A percentile compares a stretch with the other conserved stretches of the same genome.
These are phyloP conservation scores for Coluber constrictor DNA, from an alignment of 2,797 vertebrate species.

Conservation along the genomic window DNA sequence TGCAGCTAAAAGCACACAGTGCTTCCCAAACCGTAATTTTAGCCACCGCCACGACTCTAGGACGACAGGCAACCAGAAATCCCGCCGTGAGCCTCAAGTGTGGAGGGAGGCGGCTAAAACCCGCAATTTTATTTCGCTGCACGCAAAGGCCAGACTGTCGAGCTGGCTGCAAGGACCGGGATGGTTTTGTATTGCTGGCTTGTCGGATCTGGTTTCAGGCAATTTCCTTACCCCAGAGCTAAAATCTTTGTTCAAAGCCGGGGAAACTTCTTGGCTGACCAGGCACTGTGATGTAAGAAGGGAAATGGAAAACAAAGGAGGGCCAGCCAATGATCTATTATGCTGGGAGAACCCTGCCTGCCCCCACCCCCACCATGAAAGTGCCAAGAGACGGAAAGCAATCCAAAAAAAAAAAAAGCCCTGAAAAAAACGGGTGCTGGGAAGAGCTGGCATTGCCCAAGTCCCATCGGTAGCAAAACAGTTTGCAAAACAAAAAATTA, in stretches of 20 bases:
- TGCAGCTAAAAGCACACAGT: not conserved
- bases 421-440: not conserved
- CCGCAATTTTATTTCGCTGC: not conserved
- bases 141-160: not conserved
- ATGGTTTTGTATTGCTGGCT: not conserved
- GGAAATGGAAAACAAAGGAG: slow-evolving; percentile 24
- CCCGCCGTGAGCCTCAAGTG: too few species aligned
- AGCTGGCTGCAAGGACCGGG: slow-evolving; percentile 13
- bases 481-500: not conserved
- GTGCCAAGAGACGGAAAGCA: not conserved
- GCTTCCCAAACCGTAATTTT: not conserved
- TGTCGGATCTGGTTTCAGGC: not conserved
- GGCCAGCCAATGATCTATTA: not conserved
- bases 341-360: not conserved
- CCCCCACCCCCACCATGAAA: not conserved
- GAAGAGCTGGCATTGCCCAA: not conserved
- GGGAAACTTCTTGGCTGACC: slow-evolving; percentile 10
- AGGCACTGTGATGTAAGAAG: not conserved
- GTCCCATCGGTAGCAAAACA: not conserved
- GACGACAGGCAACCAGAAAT: not conserved
- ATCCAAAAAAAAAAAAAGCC: too few species aligned
- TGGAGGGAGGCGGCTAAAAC: too few species aligned
- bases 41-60: not conserved
- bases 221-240: not conserved
- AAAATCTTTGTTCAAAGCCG: slow-evolving; percentile 1